Evolutionary conservation across 1,140 invertebrate genomes (phyloP).

Genomic region (Lordiphosa collinella): DNA sequence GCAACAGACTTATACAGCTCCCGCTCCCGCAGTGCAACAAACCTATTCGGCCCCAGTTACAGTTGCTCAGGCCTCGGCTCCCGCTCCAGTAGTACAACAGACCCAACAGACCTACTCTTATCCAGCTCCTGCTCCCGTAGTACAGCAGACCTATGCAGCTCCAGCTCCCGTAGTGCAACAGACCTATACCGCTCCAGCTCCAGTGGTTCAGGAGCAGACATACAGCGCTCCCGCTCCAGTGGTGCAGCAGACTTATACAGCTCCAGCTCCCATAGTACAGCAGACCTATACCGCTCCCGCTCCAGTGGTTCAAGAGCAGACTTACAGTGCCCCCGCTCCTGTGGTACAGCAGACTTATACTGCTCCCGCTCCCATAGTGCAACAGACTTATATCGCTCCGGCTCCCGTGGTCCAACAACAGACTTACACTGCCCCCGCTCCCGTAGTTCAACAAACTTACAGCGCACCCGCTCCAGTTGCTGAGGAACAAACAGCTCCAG

Average conservation of each 20-base stretch:
- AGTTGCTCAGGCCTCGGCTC: conserved; percentile 5
- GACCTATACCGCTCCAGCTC: conserved; percentile 25
- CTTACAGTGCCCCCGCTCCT: conserved; percentile 14
- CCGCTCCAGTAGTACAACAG: conserved; percentile 12
- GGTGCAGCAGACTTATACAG: conserved; percentile 13
- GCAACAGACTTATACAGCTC: conserved; percentile 8
- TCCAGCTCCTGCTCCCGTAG: conserved; percentile 19
- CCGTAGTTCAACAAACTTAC: conserved; percentile 22
- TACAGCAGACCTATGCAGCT: conserved; percentile 7
- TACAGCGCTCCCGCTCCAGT: conserved; percentile 24
- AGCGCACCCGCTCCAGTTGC: conserved; percentile 18
- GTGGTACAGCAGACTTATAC: conserved; percentile 1
- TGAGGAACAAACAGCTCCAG: conserved; percentile 14
- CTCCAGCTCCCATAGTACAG: conserved; percentile 4
- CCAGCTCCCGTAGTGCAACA: conserved; percentile 24
- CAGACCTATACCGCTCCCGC: conserved; percentile 12
- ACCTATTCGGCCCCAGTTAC: conserved; percentile 5
- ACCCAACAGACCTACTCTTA: conserved; percentile 8
- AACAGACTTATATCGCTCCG: background rate
- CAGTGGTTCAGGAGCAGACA: conserved; percentile 23
- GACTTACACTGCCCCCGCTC: conserved; percentile 12
- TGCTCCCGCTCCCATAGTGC: conserved; percentile 15
- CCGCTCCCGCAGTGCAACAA: conserved; percentile 17
- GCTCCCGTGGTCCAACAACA: conserved; percentile 18
- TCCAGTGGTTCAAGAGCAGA: conserved; percentile 3